Evolutionary conservation across 2,113 vertebrate species (phyloP), one percentile per base, ranked within the genome.

Genomic region (Menidia beryllina): DNA sequence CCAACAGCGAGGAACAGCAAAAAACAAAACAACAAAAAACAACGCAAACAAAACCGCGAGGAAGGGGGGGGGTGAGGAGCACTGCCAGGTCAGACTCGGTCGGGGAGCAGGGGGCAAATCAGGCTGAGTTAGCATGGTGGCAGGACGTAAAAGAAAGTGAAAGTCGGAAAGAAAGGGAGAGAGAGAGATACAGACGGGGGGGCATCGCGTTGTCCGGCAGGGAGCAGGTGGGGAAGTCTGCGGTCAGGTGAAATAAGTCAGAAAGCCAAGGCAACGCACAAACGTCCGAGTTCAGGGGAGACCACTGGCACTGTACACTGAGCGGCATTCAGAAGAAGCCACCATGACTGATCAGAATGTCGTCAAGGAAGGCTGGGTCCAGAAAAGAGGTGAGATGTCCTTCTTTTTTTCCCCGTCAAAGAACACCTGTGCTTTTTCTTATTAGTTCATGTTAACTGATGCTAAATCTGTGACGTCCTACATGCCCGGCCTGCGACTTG

Each of bases 341-440:
- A 92, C 88, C 87, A 94, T 94, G 93, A 94, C 92, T 64, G 93
- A 94, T 91, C 92, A 91, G 88, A 93, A 91, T 72, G 92, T 94
- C 50, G 89, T 93, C 72, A 94, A 94, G 89, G 93, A 94, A 81
- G 93, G 93, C 79, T 94, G 93, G 93, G 92, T 94, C 72, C 93
- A 94, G 86, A 94, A 94, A 61, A 80, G 92, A 93, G 93, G 93
- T 92, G 74, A 48, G 62, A 12, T 2, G 5, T 7, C 38, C 55
- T 47, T 36, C 19, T 62, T 2, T 36, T 34, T 34, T 34, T 34
- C 30, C 5, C 30, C 30, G 41, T 58, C n/a, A 58, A 14, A 8
- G 20, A 58, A 48, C 25, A n/a, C 27, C 34, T 52, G 7, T 52
- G 24, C n/a, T n/a, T n/a, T n/a, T n/a, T n/a, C n/a, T n/a, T n/a